Conservation (phyloP, 2,888 invertebrate genomes). For the Eupeodes luniger region DNA sequence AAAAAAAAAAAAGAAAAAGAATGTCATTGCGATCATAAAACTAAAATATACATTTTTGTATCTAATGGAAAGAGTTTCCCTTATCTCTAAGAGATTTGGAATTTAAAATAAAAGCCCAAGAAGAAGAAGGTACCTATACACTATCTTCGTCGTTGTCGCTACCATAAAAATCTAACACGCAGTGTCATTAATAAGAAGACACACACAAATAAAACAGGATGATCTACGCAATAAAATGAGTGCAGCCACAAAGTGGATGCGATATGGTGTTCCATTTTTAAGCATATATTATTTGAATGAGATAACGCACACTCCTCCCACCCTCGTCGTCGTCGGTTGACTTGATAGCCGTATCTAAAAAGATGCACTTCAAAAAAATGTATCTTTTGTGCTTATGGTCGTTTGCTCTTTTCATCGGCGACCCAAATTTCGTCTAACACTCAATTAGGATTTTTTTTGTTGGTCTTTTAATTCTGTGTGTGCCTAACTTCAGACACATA, state of each 20-base stretch:
- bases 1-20: background rate
- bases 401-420: conserved; percentile 59
- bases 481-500: conserved; percentile 49
- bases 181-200: conserved; percentile 36
- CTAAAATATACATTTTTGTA: conserved; percentile 19
- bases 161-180: conserved; percentile 48
- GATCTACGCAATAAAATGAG: conserved; percentile 58
- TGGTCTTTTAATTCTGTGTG: background rate
- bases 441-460: conserved; percentile 68
- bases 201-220: conserved; percentile 38
- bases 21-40: conserved; percentile 60
- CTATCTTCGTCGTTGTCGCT: conserved; percentile 10
- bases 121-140: conserved; percentile 1
- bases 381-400: conserved; percentile 36
- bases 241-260: conserved; percentile 62
- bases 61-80: conserved; percentile 50
- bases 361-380: conserved; percentile 36
- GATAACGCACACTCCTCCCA: conserved; percentile 56
- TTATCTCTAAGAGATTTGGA: conserved; percentile 50
- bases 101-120: conserved; percentile 20
- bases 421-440: conserved; percentile 72
- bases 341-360: background rate
- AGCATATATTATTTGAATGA: conserved; percentile 42
- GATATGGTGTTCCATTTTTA: conserved; percentile 50
- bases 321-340: background rate